Conservation (phyloP, 2,113 vertebrate genomes). For the Collichthys lucidus region DNA sequence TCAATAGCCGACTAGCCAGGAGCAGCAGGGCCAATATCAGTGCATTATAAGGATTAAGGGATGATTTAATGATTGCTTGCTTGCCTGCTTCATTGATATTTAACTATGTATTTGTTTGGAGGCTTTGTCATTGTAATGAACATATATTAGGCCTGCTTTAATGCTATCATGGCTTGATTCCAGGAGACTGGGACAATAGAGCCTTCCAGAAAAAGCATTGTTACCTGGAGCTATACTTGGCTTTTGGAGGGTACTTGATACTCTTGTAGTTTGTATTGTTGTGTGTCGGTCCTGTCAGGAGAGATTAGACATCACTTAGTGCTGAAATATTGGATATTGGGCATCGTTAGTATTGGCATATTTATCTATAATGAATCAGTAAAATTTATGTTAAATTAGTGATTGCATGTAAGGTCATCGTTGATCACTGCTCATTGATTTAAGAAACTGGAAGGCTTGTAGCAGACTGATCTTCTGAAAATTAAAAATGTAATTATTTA, state of each 20-base stretch:
- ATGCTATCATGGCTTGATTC: constrained; percentile 1
- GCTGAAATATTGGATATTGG: neutral
- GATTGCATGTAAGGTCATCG: constrained; percentile 15
- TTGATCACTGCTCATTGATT: neutral
- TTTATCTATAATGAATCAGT: constrained; percentile 1
- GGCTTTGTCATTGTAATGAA: constrained; percentile 12
- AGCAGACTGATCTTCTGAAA: neutral
- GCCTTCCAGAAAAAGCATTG: neutral
- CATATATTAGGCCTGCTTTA: constrained; percentile 32
- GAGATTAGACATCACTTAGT: constrained; percentile 3
- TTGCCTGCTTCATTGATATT: constrained; percentile 37
- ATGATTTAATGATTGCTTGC: constrained; percentile 19
- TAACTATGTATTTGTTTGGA: constrained; percentile 37
- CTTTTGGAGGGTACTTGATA: neutral
- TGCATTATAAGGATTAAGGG: constrained; percentile 12
- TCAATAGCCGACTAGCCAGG: constrained; percentile 29
- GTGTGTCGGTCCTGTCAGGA: neutral
- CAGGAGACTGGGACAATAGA: neutral
- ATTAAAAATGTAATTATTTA: neutral
- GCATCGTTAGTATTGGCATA: neutral
- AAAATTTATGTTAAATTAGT: neutral
- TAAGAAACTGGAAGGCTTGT: neutral
- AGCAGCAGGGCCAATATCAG: neutral
- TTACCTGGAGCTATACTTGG: neutral
- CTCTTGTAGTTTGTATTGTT: neutral